Conservation (phyloP, 2,888 invertebrate species). For the Mythimna albipuncta region DNA sequence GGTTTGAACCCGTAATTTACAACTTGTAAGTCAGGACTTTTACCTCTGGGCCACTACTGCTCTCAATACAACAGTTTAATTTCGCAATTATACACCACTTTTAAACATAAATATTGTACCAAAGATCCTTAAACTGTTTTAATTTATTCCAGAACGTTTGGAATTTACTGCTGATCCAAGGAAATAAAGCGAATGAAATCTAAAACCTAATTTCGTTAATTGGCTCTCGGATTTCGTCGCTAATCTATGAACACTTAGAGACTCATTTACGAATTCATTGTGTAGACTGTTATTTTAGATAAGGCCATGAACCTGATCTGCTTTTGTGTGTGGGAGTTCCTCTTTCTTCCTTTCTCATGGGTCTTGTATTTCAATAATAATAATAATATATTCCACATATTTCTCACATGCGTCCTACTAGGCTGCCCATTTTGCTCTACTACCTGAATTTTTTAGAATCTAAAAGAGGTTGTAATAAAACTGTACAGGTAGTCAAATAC, state of each 20-base stretch:
- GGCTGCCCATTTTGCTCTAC: too few species aligned
- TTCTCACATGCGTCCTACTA: too few species aligned
- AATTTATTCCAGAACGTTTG: conserved; percentile 34
- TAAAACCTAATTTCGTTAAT: conserved; percentile 59
- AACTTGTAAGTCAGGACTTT: too few species aligned
- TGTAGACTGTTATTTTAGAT: conserved; percentile 44
- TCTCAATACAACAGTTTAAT: background rate
- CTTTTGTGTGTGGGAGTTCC: background rate
- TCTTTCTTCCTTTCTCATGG: background rate
- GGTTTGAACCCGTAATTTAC: too few species aligned
- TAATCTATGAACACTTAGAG: conserved; percentile 57
- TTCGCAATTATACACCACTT: background rate
- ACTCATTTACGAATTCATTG: conserved; percentile 53
- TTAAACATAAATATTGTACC: background rate
- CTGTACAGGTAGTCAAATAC: too few species aligned
- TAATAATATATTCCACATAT: too few species aligned
- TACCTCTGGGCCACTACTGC: too few species aligned
- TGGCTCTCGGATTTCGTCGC: conserved; percentile 54
- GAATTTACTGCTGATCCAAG: conserved; percentile 48
- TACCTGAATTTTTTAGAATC: too few species aligned
- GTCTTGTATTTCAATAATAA: too few species aligned
- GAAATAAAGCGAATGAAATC: conserved; percentile 58
- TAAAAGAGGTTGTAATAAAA: too few species aligned
- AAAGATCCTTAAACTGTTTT: conserved; percentile 10
- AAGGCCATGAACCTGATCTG: conserved; percentile 8